phyloP scores from a whole-genome alignment of 1,140 invertebrate species.

The Copidosoma floridanum region DNA sequence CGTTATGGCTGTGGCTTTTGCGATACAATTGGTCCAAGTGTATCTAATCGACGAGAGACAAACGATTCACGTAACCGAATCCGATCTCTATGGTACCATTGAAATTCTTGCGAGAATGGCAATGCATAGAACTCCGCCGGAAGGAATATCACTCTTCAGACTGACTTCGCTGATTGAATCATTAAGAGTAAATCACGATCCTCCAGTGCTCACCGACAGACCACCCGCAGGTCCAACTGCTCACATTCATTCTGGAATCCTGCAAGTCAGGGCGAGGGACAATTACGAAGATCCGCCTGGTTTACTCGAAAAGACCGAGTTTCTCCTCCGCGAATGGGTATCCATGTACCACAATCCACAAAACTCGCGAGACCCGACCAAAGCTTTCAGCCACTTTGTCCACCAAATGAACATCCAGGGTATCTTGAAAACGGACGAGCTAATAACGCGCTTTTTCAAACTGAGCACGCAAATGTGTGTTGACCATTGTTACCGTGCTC shows the following conservation, averaged over 20 bases:
- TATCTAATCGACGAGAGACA: conserved; percentile 85
- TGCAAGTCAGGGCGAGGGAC: conserved; percentile 71
- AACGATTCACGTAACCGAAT: conserved; percentile 75
- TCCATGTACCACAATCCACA: conserved; percentile 80
- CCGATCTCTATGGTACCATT: conserved; percentile 81
- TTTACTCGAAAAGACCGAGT: conserved; percentile 93
- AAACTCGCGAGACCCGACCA: conserved; percentile 81
- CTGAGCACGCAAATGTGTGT: conserved; percentile 96
- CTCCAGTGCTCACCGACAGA: conserved; percentile 67
- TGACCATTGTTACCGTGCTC: conserved; percentile 84
- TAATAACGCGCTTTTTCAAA: conserved; percentile 96
- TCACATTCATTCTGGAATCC: conserved; percentile 90
- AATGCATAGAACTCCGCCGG: conserved; percentile 74
- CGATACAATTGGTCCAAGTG: conserved; percentile 86
- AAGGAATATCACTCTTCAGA: conserved; percentile 63
- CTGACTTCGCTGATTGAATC: conserved; percentile 74
- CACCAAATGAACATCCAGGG: conserved; percentile 96
- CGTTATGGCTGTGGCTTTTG: conserved; percentile 83
- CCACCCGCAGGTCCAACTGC: conserved; percentile 74
- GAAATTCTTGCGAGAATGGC: conserved; percentile 76
- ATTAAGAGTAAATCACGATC: conserved; percentile 70
- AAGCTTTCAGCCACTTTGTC: conserved; percentile 93
- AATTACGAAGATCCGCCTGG: conserved; percentile 93
- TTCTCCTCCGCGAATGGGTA: conserved; percentile 92
- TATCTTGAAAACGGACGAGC: conserved; percentile 95